phyloP scores from a whole-genome alignment of 2,797 vertebrate genomes.

The Helostoma temminkii region DNA sequence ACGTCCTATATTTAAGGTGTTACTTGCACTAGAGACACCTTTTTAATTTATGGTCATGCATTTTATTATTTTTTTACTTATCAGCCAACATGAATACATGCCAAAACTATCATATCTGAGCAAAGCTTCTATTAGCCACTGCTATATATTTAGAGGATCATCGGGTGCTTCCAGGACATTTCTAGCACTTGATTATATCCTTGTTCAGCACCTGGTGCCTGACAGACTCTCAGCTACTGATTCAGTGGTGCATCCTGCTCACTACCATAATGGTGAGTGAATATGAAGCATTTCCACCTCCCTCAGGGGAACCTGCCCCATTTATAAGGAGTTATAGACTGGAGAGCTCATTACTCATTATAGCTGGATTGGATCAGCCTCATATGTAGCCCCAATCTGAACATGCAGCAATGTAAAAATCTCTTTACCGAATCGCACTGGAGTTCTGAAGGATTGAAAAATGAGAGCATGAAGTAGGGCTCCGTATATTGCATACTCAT shows the following conservation, averaged over 20 bases:
- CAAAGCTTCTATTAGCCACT: background rate
- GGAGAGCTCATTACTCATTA: constrained; percentile 71
- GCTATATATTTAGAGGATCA: constrained; percentile 1
- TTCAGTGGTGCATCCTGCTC: constrained; percentile 20
- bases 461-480: constrained; percentile 29
- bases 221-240: constrained; percentile 20
- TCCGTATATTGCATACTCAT: constrained; percentile 51
- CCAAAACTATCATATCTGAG: background rate
- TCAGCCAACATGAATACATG: too few relatives aligned
- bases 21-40: too few relatives aligned
- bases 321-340: constrained; percentile 60
- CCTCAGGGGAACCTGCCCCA: constrained; percentile 46
- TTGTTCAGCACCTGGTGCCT: constrained; percentile 22
- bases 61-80: too few relatives aligned
- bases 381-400: constrained; percentile 48
- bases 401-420: constrained; percentile 56
- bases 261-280: constrained; percentile 36
- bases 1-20: too few relatives aligned
- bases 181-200: background rate
- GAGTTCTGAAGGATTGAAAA: constrained; percentile 45
- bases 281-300: constrained; percentile 45
- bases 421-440: constrained; percentile 34
- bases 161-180: background rate
- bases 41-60: too few relatives aligned
- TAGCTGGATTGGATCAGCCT: constrained; percentile 53